Conservation (phyloP, 2,888 invertebrate genomes). For the Lithophane socia region DNA sequence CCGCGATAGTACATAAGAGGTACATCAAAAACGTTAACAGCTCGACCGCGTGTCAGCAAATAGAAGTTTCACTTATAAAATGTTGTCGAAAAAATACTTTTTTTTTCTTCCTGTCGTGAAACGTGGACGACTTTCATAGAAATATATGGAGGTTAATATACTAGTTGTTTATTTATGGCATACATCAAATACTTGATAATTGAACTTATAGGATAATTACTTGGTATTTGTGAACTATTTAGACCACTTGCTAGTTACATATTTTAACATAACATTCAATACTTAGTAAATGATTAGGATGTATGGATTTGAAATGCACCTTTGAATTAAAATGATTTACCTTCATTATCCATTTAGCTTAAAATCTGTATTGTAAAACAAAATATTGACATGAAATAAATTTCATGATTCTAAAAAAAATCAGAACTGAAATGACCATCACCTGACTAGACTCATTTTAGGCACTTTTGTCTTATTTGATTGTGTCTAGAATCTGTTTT, state of each 20-base stretch:
- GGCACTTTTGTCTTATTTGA: slow-evolving; percentile 46
- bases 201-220: background rate
- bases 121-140: no score
- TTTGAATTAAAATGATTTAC: background rate
- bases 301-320: background rate
- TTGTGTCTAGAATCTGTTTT: slow-evolving; percentile 3
- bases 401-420: background rate
- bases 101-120: background rate
- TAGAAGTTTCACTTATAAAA: background rate
- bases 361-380: background rate
- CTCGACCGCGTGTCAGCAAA: background rate
- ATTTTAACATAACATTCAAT: background rate
- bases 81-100: no score
- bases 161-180: no score
- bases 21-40: background rate
- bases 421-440: slow-evolving; percentile 12
- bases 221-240: slow-evolving; percentile 8
- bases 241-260: background rate
- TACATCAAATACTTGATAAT: background rate
- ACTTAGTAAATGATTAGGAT: background rate
- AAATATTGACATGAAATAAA: background rate
- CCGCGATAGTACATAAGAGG: background rate
- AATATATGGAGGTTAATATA: background rate
- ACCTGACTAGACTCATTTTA: slow-evolving; percentile 51
- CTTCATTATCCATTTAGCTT: background rate